A percentile compares a stretch with the other conserved stretches of the same genome.
Evolutionary conservation across 2,113 vertebrate genomes (phyloP).

Genomic region (Lasiurus cinereus): DNA sequence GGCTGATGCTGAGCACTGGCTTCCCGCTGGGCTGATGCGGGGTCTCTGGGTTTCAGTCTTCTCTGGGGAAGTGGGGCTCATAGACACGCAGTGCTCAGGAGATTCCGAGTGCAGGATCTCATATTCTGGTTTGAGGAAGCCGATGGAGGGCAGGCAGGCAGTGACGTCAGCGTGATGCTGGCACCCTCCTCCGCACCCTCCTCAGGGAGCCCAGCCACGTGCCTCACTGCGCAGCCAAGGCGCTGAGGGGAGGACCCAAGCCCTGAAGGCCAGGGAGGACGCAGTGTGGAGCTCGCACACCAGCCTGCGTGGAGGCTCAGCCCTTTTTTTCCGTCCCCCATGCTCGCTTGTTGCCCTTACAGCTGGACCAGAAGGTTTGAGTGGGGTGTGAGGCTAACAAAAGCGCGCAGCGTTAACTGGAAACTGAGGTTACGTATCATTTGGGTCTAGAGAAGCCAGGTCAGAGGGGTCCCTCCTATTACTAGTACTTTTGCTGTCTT

Average conservation of each 20-base stretch:
- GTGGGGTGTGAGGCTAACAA: neutral
- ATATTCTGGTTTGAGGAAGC: slow-evolving; percentile 87
- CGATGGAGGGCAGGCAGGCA: neutral
- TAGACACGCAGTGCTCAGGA: slow-evolving; percentile 93
- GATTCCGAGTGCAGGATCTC: slow-evolving; percentile 93
- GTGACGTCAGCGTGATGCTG: accelerated
- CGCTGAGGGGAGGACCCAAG: too few relatives aligned
- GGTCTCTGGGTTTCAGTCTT: slow-evolving; percentile 88
- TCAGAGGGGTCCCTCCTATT: neutral
- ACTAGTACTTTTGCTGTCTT: neutral
- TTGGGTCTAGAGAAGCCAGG: neutral
- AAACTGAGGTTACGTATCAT: neutral
- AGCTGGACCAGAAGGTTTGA: neutral
- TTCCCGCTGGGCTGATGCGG: slow-evolving; percentile 87
- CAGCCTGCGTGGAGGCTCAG: accelerated
- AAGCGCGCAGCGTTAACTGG: accelerated
- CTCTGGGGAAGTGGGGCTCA: slow-evolving; percentile 89
- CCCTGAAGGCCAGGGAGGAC: too few relatives aligned
- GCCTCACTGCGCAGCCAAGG: too few relatives aligned
- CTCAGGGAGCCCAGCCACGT: neutral
- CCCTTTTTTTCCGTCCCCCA: accelerated
- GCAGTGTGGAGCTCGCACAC: neutral
- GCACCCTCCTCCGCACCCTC: too few relatives aligned
- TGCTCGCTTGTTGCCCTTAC: accelerated
- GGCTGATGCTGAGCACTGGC: slow-evolving; percentile 83